phyloP scores from a whole-genome alignment of 35 echinoderm and acorn worm species.

The Holothuria glaberrima region DNA sequence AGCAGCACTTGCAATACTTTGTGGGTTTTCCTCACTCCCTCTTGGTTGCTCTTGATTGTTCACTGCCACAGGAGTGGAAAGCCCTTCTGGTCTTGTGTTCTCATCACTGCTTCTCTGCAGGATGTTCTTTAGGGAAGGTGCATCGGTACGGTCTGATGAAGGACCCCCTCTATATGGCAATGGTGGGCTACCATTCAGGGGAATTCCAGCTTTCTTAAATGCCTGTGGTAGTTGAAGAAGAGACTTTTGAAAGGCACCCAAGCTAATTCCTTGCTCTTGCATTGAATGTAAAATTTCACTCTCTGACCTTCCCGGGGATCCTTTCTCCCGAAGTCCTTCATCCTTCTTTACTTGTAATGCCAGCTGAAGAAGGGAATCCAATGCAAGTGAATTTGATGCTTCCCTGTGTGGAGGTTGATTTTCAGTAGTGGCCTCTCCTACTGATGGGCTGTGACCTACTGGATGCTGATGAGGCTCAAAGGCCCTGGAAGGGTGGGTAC shows the following conservation, averaged over 20 bases:
- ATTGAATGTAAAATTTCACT: constrained; percentile 23
- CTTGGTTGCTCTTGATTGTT: not conserved
- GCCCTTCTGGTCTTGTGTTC: not conserved
- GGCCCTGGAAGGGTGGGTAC: not conserved
- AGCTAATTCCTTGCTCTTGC: constrained; percentile 7
- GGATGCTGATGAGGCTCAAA: not conserved
- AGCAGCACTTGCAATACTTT: constrained; percentile 10
- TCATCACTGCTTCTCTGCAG: not conserved
- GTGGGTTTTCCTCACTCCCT: not conserved
- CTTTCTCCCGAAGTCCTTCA: not conserved
- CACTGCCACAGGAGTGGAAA: not conserved
- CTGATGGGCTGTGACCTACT: not conserved
- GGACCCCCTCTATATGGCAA: not conserved
- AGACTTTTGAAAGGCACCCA: constrained; percentile 28
- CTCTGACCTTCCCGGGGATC: not conserved
- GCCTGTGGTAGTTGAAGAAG: constrained; percentile 35
- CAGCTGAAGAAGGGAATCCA: constrained; percentile 40
- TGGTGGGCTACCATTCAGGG: not conserved
- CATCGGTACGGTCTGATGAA: not conserved
- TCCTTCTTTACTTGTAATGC: constrained; percentile 42
- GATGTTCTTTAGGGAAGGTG: constrained; percentile 42
- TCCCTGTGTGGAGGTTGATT: not conserved
- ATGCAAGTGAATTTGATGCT: constrained; percentile 2
- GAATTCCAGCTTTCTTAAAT: constrained; percentile 1
- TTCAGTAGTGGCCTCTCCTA: not conserved